These are phyloP conservation scores for fruit fly (Drosophila melanogaster) DNA, from an alignment of 1,140 invertebrate genomes.

Conservation along the genomic window DNA sequence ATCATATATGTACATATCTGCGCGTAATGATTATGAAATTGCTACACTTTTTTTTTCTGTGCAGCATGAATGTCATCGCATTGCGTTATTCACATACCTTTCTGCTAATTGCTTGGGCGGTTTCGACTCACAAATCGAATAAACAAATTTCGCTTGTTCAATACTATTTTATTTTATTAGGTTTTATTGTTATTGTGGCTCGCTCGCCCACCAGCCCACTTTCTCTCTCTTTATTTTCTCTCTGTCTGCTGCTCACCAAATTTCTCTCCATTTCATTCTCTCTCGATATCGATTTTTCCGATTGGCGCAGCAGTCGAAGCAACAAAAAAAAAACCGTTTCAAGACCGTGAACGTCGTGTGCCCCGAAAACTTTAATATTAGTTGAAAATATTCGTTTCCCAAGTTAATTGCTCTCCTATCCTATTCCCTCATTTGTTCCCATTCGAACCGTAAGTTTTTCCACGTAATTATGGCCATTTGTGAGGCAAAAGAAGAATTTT, in stretches of 20 bases:
- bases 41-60: not conserved
- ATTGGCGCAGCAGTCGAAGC: constrained; percentile 45
- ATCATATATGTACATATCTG: too few relatives aligned
- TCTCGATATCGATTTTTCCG: constrained; percentile 69
- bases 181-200: constrained; percentile 6
- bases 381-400: constrained; percentile 17
- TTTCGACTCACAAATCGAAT: constrained; percentile 18
- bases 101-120: constrained; percentile 24
- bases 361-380: constrained; percentile 27
- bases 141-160: constrained; percentile 26
- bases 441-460: constrained; percentile 25
- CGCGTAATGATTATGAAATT: not conserved
- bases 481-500: constrained; percentile 6
- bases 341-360: constrained; percentile 21
- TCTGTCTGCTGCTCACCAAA: constrained; percentile 4
- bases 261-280: constrained; percentile 24
- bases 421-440: not conserved
- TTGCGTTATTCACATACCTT: constrained; percentile 32
- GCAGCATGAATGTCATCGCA: constrained; percentile 5
- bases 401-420: constrained; percentile 6
- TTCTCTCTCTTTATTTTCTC: constrained; percentile 19
- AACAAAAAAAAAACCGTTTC: constrained; percentile 29
- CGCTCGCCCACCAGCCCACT: not conserved
- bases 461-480: constrained; percentile 3
- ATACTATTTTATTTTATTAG: constrained; percentile 23